phyloP scores from a whole-genome alignment of 2,888 invertebrate species.

The Empis stercorea region DNA sequence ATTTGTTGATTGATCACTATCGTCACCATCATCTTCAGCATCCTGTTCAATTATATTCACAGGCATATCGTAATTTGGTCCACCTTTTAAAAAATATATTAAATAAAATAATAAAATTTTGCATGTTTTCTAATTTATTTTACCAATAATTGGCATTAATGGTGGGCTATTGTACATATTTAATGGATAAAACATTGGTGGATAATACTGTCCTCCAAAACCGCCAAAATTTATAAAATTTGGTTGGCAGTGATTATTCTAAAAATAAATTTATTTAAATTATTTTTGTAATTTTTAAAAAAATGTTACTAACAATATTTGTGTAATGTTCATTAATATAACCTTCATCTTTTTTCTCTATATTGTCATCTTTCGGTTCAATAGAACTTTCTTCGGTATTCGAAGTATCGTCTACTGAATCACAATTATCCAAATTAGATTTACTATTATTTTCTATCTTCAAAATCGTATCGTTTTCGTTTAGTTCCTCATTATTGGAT shows the following conservation, averaged over 20 bases:
- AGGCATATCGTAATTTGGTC: constrained; percentile 5
- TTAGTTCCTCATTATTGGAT: too few relatives aligned
- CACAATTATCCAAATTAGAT: too few relatives aligned
- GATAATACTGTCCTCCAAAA: constrained; percentile 7
- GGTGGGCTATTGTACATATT: constrained; percentile 6
- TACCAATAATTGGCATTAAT: constrained; percentile 13
- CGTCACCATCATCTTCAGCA: constrained; percentile 4
- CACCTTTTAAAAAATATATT: background rate
- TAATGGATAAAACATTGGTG: constrained; percentile 11
- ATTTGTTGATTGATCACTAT: too few relatives aligned
- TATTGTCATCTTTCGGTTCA: constrained; percentile 2
- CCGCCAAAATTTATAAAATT: background rate
- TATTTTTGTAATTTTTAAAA: background rate
- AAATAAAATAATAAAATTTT: background rate
- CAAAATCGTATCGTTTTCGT: too few relatives aligned
- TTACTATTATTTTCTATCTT: too few relatives aligned
- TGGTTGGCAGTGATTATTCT: background rate
- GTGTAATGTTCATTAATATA: background rate
- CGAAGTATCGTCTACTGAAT: too few relatives aligned
- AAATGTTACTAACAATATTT: background rate
- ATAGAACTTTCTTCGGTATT: background rate
- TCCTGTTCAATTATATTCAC: constrained; percentile 8
- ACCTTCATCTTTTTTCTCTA: constrained; percentile 2
- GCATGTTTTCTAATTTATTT: background rate
- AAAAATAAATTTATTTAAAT: background rate